Evolutionary conservation across 2,113 vertebrate genomes (phyloP).

Genomic region (Propithecus coquereli): DNA sequence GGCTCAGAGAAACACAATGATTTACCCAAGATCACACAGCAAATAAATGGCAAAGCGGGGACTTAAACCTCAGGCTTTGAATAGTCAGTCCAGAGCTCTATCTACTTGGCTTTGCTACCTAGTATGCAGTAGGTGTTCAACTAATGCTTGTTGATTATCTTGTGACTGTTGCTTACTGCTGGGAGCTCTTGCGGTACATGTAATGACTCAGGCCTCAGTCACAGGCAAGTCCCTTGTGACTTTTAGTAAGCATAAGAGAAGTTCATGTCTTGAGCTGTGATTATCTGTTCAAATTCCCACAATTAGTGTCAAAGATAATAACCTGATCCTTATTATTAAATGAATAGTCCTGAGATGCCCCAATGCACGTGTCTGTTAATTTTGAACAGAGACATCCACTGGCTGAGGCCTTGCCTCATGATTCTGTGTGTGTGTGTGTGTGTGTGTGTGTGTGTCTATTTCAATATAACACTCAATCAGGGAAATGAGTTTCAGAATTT

Average conservation of each 20-base stretch:
- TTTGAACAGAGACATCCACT: slow-evolving; percentile 17
- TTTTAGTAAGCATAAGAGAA: slow-evolving; percentile 48
- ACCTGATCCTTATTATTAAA: slow-evolving; percentile 66
- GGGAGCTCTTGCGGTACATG: background rate
- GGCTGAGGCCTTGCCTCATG: background rate
- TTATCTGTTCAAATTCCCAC: slow-evolving; percentile 63
- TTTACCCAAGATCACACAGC: background rate
- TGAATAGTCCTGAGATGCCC: slow-evolving; percentile 44
- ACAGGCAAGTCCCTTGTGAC: background rate
- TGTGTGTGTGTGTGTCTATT: background rate
- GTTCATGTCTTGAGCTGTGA: slow-evolving; percentile 64
- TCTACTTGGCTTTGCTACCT: background rate
- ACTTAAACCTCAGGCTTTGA: background rate
- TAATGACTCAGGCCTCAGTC: slow-evolving; percentile 57
- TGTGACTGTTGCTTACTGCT: background rate
- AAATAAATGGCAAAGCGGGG: background rate
- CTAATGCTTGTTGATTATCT: background rate
- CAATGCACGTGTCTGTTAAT: slow-evolving; percentile 19
- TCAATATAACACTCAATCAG: background rate
- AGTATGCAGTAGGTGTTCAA: background rate
- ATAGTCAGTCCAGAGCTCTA: background rate
- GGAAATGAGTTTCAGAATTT: background rate
- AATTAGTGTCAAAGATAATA: slow-evolving; percentile 60
- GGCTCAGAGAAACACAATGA: background rate
- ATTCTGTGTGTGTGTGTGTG: background rate